A percentile compares a stretch with the other conserved stretches of the same genome.
phyloP scores from a whole-genome alignment of 2,888 invertebrate genomes.

The Agrochola macilenta region DNA sequence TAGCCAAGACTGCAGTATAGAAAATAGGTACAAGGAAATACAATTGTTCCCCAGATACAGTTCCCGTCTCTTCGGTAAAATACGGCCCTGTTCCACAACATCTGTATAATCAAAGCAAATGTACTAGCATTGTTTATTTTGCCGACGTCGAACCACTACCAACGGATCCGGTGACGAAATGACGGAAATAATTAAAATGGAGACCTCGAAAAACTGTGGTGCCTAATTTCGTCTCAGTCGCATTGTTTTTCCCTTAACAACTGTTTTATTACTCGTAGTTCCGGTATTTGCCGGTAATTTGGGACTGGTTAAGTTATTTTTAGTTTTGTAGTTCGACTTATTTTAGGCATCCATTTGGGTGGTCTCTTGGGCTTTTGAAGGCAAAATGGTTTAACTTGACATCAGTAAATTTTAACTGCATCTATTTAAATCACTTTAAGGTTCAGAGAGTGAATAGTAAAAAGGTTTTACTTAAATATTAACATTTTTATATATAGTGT shows the following conservation, averaged over 20 bases:
- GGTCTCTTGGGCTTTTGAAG: slow-evolving; percentile 33
- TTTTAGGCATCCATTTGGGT: slow-evolving; percentile 44
- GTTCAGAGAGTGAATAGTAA: neutral
- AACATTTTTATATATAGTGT: too few relatives aligned
- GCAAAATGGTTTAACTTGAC: slow-evolving; percentile 7
- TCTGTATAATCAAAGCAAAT: slow-evolving; percentile 29
- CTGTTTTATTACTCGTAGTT: slow-evolving; percentile 24
- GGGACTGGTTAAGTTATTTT: slow-evolving; percentile 26
- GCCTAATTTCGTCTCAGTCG: slow-evolving; percentile 30
- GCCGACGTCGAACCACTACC: slow-evolving; percentile 31
- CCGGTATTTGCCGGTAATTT: slow-evolving; percentile 5
- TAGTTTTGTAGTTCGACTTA: slow-evolving; percentile 13
- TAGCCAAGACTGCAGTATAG: slow-evolving; percentile 35
- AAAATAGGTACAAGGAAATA: slow-evolving; percentile 49
- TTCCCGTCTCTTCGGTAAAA: slow-evolving; percentile 37
- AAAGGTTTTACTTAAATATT: neutral
- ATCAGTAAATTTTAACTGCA: slow-evolving; percentile 2
- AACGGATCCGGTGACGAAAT: slow-evolving; percentile 61
- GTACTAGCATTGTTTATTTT: slow-evolving; percentile 66
- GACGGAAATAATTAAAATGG: slow-evolving; percentile 71
- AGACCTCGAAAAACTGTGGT: slow-evolving; percentile 36
- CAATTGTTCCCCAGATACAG: slow-evolving; percentile 53
- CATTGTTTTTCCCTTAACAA: slow-evolving; percentile 24
- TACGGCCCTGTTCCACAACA: slow-evolving; percentile 38
- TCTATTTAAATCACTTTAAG: neutral